phyloP scores from a whole-genome alignment of 2,888 invertebrate species.

The Dryocosmus kuriphilus region DNA sequence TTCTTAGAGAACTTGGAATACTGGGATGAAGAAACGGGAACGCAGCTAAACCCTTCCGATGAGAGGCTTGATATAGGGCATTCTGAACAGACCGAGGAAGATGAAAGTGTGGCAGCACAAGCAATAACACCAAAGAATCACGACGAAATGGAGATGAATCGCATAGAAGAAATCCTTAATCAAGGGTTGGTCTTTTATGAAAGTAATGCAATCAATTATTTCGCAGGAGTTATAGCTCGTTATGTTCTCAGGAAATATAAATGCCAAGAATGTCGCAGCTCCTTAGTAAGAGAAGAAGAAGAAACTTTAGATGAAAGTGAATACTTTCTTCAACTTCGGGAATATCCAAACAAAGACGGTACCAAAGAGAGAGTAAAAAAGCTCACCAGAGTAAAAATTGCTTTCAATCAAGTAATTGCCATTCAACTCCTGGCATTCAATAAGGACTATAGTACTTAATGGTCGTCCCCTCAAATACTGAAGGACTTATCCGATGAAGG shows the following conservation, averaged over 20 bases:
- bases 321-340: slow-evolving; percentile 32
- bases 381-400: slow-evolving; percentile 17
- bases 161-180: no score
- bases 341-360: slow-evolving; percentile 40
- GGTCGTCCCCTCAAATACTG: background rate
- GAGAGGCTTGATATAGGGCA: background rate
- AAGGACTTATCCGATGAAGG: no score
- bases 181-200: slow-evolving; percentile 34
- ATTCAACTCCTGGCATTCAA: background rate
- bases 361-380: slow-evolving; percentile 26
- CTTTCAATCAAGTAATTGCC: slow-evolving; percentile 2
- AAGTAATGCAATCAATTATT: slow-evolving; percentile 34
- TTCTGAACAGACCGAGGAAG: background rate
- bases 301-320: slow-evolving; percentile 24
- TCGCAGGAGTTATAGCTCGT: no score
- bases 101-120: background rate
- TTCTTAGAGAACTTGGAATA: background rate
- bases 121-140: background rate
- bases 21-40: background rate
- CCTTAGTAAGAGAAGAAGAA: no score
- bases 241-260: no score
- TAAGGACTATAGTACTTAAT: background rate
- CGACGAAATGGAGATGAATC: no score
- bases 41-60: background rate
- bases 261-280: no score